Percentiles rank a stretch among this genome's conserved stretches.
phyloP scores from a whole-genome alignment of 1,140 invertebrate species.

The Drosophila albomicans region DNA sequence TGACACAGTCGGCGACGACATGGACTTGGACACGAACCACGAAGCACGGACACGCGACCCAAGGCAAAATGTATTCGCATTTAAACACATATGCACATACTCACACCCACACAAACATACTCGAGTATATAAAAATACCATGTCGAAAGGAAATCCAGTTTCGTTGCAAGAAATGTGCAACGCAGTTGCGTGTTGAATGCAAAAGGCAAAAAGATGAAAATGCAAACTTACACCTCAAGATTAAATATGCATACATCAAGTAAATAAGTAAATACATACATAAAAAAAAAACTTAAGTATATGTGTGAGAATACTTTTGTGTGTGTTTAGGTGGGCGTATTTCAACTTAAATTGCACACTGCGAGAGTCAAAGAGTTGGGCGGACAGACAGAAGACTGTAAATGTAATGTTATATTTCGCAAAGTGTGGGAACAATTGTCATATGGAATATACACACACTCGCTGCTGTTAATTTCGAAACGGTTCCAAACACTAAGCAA shows the following conservation, averaged over 20 bases:
- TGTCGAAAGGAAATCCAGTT: constrained; percentile 48
- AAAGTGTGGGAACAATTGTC: constrained; percentile 28
- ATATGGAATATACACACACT: background rate
- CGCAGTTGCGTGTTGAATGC: constrained; percentile 59
- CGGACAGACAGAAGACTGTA: background rate
- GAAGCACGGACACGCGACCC: constrained; percentile 12
- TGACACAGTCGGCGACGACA: constrained; percentile 55
- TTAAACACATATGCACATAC: constrained; percentile 6
- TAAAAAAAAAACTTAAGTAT: background rate
- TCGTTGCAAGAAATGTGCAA: constrained; percentile 31
- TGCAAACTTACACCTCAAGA: constrained; percentile 31
- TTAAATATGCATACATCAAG: constrained; percentile 12
- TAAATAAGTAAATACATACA: background rate
- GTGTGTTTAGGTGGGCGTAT: constrained; percentile 16
- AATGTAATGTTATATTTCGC: constrained; percentile 3
- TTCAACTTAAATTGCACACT: constrained; percentile 2
- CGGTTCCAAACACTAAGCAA: background rate
- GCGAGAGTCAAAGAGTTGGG: constrained; percentile 10
- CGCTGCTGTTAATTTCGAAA: background rate
- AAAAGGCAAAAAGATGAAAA: constrained; percentile 41
- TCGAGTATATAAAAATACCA: constrained; percentile 7
- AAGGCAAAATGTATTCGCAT: constrained; percentile 25
- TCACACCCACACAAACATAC: constrained; percentile 13
- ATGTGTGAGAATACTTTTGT: constrained; percentile 8
- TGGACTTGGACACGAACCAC: constrained; percentile 49